phyloP scores from a whole-genome alignment of 2,797 vertebrate species.

The Trichosurus vulpecula region DNA sequence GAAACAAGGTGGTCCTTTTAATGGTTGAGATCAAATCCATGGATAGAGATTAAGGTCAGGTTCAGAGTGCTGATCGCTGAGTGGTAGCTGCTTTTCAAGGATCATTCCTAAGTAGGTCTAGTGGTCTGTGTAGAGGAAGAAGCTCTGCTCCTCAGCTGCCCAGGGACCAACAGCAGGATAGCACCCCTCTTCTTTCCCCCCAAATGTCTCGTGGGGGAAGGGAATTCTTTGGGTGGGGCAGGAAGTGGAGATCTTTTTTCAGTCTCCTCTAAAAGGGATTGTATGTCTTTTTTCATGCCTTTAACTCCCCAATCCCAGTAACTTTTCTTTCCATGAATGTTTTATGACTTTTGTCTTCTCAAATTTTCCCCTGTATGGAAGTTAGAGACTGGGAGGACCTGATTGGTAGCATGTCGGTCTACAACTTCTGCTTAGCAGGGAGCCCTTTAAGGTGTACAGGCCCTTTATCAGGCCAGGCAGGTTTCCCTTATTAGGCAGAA shows the following conservation, averaged over 20 bases:
- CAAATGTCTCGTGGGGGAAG: not conserved
- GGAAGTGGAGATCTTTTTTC: not conserved
- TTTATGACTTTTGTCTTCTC: not conserved
- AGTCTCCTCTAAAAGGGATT: not conserved
- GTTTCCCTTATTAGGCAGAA: not conserved
- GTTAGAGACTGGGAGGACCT: not conserved
- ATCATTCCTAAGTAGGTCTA: not conserved
- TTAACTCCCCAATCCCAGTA: not conserved
- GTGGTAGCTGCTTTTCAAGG: not conserved
- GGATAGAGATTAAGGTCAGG: not conserved
- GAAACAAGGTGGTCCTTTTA: not conserved
- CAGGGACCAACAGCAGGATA: not conserved
- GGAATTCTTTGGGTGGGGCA: not conserved
- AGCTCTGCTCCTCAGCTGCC: not conserved
- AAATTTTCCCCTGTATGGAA: not conserved
- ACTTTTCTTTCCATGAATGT: not conserved
- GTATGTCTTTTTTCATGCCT: not conserved
- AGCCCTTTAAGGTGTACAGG: not conserved
- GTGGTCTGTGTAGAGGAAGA: not conserved
- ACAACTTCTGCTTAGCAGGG: not conserved
- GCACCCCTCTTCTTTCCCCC: not conserved
- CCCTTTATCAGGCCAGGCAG: not conserved
- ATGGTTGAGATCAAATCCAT: not conserved
- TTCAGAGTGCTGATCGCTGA: not conserved
- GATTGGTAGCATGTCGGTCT: not conserved